Evolutionary conservation across 2,113 vertebrate genomes (phyloP).

Genomic region (Myodes glareolus): DNA sequence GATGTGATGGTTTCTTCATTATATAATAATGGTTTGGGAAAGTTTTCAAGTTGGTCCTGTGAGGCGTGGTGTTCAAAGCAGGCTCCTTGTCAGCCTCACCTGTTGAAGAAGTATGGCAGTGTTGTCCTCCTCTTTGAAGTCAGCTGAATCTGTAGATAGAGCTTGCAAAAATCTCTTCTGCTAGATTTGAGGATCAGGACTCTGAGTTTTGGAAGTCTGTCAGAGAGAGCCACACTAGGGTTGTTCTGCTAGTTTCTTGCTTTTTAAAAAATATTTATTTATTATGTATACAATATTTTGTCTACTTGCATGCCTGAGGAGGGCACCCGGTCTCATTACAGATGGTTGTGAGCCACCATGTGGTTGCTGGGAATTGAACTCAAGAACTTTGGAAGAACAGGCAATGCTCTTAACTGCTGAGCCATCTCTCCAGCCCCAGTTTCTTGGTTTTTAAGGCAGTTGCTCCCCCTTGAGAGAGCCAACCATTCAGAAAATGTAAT

Average conservation of each 20-base stretch:
- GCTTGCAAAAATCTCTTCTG: not conserved
- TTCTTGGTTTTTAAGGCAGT: not conserved
- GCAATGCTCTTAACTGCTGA: too few species aligned
- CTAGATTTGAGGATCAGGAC: not conserved
- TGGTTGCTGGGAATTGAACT: too few species aligned
- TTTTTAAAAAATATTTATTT: too few species aligned
- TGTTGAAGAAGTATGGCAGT: not conserved
- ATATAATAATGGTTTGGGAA: constrained; percentile 27
- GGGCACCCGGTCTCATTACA: too few species aligned
- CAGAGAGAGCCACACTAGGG: not conserved
- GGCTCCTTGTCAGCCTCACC: not conserved
- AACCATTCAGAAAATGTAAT: constrained; percentile 72
- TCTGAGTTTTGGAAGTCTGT: not conserved
- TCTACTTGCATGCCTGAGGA: too few species aligned
- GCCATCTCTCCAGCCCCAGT: too few species aligned
- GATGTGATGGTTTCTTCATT: constrained; percentile 24
- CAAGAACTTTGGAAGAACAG: too few species aligned
- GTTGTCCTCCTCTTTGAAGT: constrained; percentile 8
- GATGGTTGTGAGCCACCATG: too few species aligned
- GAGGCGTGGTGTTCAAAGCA: constrained; percentile 31
- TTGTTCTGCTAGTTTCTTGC: not conserved
- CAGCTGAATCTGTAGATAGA: not conserved
- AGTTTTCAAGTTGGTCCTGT: constrained; percentile 18
- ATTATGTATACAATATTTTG: too few species aligned
- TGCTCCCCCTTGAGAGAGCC: constrained; percentile 39